These are phyloP conservation scores for Harpagus bidentatus DNA, from an alignment of 2,113 vertebrate genomes.

Conservation along the genomic window DNA sequence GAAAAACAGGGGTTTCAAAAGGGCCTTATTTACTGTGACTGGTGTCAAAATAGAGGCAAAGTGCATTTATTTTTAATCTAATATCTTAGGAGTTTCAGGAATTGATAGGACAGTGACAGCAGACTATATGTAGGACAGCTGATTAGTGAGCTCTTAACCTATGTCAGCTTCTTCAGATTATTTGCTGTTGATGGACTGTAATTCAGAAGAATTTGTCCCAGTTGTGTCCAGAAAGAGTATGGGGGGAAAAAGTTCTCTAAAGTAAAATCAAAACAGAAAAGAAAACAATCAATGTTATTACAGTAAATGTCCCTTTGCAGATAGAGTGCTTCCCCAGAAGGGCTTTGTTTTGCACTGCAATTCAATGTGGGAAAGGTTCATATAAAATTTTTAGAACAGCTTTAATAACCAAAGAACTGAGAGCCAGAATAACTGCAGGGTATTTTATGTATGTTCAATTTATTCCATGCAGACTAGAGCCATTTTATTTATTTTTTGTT, in stretches of 20 bases:
- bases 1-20: not conserved
- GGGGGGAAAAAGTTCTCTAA: not conserved
- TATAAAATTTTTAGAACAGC: not conserved
- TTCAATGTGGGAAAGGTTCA: not conserved
- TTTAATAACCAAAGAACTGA: not conserved
- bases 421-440: not conserved
- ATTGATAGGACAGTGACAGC: not conserved
- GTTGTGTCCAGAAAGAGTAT: not conserved
- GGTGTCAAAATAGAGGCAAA: not conserved
- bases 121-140: not conserved
- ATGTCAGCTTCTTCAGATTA: not conserved
- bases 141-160: not conserved
- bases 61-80: not conserved
- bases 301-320: not conserved
- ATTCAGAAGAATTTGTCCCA: not conserved
- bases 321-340: not conserved
- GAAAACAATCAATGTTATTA: not conserved
- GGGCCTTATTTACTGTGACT: not conserved
- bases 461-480: not conserved
- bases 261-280: not conserved
- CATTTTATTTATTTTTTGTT: not conserved
- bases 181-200: not conserved
- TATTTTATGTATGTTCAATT: not conserved
- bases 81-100: not conserved
- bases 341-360: not conserved